A percentile compares a stretch with the other conserved stretches of the same genome.
Evolutionary conservation across 1,140 invertebrate species (phyloP).

Genomic region (Euwallacea fornicatus): DNA sequence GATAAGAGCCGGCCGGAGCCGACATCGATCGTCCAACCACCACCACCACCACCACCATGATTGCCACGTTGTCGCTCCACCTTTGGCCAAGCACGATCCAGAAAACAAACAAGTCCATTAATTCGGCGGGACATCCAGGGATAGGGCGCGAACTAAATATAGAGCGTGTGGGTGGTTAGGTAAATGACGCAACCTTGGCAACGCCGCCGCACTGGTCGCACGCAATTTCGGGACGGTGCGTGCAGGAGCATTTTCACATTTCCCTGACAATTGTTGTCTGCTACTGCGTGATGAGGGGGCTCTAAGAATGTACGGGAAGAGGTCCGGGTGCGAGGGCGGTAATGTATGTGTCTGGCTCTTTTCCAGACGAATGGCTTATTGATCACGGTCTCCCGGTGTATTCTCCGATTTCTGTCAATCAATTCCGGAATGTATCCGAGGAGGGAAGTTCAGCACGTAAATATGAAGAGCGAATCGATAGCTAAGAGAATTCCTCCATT

Average conservation of each 20-base stretch:
- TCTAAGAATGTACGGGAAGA: not conserved
- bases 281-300: not conserved
- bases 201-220: not conserved
- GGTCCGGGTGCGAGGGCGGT: conserved; percentile 3
- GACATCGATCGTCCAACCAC: conserved; percentile 19
- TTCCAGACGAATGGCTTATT: too few species aligned
- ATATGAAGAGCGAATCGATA: too few species aligned
- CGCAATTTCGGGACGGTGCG: conserved; percentile 3
- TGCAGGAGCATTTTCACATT: not conserved
- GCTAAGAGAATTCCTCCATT: too few species aligned
- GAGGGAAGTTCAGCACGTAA: too few species aligned
- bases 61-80: not conserved
- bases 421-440: too few species aligned
- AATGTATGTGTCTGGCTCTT: conserved; percentile 1
- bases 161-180: not conserved
- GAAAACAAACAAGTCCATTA: not conserved
- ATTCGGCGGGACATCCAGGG: not conserved
- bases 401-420: too few species aligned
- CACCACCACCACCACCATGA: conserved; percentile 2
- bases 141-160: not conserved
- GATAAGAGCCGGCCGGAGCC: conserved; percentile 28
- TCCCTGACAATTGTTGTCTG: not conserved
- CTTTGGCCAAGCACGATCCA: not conserved
- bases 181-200: not conserved
- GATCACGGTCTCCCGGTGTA: too few species aligned